phyloP scores from a whole-genome alignment of 1,140 invertebrate genomes.

The Colletes latitarsis region DNA sequence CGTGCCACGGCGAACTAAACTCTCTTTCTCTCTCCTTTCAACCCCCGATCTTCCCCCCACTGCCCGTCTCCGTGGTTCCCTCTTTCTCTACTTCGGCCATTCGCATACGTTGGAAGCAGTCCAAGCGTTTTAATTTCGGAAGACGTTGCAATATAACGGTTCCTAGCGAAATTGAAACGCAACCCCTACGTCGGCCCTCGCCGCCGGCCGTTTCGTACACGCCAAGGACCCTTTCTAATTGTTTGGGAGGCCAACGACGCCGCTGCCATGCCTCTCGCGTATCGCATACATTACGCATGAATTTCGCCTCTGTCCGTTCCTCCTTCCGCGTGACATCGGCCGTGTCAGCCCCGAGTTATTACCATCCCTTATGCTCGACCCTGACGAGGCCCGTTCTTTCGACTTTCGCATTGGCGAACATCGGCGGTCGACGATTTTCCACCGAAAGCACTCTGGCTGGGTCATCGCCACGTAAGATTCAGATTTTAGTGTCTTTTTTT shows the following conservation, averaged over 20 bases:
- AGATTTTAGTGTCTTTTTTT: no score
- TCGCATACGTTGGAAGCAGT: constrained; percentile 60
- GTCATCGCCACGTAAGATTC: no score
- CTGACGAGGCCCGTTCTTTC: not conserved
- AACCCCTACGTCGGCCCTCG: constrained; percentile 54
- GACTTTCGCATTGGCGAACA: not conserved
- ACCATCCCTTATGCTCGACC: constrained; percentile 34
- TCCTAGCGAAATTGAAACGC: constrained; percentile 69
- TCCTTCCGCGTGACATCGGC: constrained; percentile 43
- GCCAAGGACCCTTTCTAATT: constrained; percentile 70
- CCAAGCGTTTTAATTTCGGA: constrained; percentile 69
- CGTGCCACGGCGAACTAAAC: constrained; percentile 13
- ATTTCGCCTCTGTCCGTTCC: constrained; percentile 59
- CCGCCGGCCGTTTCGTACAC: constrained; percentile 17
- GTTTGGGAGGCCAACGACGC: constrained; percentile 68
- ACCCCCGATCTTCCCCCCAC: not conserved
- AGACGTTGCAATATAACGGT: constrained; percentile 76
- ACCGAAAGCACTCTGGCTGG: no score
- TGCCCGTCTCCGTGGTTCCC: no score
- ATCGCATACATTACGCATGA: constrained; percentile 70
- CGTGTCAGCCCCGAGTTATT: constrained; percentile 48
- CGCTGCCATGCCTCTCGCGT: constrained; percentile 31
- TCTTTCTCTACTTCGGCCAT: not conserved
- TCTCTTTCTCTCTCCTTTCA: not conserved
- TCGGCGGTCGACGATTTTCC: no score